Conservation (phyloP, 2,113 vertebrate genomes). For the Formicarius rufipectus region DNA sequence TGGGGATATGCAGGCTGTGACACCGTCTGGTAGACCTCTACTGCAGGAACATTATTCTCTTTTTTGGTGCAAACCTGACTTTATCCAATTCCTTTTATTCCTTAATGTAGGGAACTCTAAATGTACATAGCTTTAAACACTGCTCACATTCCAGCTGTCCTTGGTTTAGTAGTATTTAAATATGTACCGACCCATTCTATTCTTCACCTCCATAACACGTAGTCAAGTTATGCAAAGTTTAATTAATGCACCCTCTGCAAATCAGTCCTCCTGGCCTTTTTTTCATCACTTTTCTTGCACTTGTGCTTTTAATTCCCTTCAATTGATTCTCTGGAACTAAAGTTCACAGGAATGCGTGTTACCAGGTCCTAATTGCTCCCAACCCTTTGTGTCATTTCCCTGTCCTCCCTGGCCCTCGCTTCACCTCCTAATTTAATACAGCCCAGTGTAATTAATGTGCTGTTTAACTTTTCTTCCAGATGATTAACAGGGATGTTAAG, state of each 20-base stretch:
- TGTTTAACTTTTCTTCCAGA: constrained; percentile 48
- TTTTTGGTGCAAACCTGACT: not conserved
- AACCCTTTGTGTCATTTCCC: constrained; percentile 28
- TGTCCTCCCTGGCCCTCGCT: not conserved
- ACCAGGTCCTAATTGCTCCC: constrained; percentile 17
- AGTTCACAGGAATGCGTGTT: constrained; percentile 2
- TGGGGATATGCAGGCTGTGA: not conserved
- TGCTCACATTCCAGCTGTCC: not conserved
- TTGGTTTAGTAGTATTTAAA: not conserved
- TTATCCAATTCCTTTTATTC: not conserved
- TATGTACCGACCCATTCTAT: not conserved
- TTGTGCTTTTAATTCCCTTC: constrained; percentile 27
- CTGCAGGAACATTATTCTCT: not conserved
- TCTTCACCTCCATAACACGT: not conserved
- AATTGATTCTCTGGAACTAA: not conserved
- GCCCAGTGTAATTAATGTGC: constrained; percentile 44
- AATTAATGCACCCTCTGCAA: constrained; percentile 1
- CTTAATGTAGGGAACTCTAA: not conserved
- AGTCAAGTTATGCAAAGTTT: not conserved
- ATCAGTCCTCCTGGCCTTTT: not conserved
- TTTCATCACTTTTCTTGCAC: constrained; percentile 10
- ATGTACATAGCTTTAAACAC: not conserved
- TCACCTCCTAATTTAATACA: constrained; percentile 57
- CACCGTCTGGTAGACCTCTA: not conserved
- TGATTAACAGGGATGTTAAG: constrained; percentile 49